A percentile compares a stretch with the other conserved stretches of the same genome.
These are phyloP conservation scores for Intellagama lesueurii DNA, from an alignment of 2,797 vertebrate genomes.

Conservation along the genomic window DNA sequence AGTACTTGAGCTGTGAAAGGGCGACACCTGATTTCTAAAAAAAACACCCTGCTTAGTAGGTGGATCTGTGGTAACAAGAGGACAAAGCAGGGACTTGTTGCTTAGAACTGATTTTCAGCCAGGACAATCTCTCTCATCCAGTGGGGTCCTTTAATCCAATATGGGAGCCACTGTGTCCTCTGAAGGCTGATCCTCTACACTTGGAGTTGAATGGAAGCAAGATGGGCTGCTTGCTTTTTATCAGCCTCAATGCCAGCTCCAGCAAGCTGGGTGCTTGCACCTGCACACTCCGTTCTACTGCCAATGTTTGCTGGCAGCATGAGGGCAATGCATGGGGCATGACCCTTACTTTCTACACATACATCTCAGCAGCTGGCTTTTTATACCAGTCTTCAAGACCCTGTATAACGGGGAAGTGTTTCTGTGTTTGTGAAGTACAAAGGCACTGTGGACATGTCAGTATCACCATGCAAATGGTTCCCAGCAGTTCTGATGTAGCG, in stretches of 20 bases:
- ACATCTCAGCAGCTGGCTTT: constrained; percentile 15
- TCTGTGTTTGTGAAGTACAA: constrained; percentile 29
- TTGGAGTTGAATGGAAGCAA: background rate
- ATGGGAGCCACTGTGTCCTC: too few species aligned
- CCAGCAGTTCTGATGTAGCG: constrained; percentile 15
- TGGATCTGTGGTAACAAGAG: too few species aligned
- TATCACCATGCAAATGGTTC: background rate
- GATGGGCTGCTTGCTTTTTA: background rate
- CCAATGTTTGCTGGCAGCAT: background rate
- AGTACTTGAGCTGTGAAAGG: background rate
- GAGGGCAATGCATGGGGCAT: background rate
- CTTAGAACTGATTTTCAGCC: background rate
- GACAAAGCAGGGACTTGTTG: background rate
- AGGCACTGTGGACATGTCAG: constrained; percentile 9
- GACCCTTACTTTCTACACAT: background rate
- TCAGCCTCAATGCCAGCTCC: background rate
- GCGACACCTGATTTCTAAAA: too few species aligned
- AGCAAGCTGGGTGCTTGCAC: background rate
- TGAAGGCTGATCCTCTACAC: background rate
- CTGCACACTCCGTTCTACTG: background rate
- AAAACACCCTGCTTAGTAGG: background rate
- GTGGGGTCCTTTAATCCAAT: background rate
- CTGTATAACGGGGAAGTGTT: too few species aligned
- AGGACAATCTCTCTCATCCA: background rate
- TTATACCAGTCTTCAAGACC: background rate